Evolutionary conservation across 2,888 invertebrate species (phyloP).

Genomic region (Andrena minutula): DNA sequence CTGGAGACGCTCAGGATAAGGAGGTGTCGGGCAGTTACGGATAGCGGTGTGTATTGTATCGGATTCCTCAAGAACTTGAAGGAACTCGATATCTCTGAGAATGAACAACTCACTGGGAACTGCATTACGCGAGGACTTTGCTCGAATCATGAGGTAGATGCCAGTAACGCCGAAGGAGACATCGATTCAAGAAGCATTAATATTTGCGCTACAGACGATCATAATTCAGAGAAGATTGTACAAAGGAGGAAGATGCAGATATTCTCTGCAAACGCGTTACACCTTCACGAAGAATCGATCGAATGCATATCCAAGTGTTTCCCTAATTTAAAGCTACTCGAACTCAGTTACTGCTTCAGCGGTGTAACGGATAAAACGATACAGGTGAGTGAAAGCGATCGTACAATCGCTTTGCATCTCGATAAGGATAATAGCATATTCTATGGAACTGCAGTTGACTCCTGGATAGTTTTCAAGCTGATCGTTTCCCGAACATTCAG

Average conservation of each 20-base stretch:
- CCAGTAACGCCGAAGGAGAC: not conserved
- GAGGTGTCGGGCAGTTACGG: conserved; percentile 89
- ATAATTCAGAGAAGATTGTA: conserved; percentile 1
- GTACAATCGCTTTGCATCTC: not conserved
- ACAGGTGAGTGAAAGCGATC: conserved; percentile 61
- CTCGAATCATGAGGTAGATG: not conserved
- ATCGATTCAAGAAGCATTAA: conserved; percentile 53
- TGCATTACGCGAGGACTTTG: conserved; percentile 87
- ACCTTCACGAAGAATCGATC: conserved; percentile 88
- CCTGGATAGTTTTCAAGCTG: conserved; percentile 19
- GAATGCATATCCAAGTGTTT: conserved; percentile 87
- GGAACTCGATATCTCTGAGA: conserved; percentile 89
- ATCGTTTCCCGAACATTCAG: conserved; percentile 25
- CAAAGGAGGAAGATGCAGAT: conserved; percentile 86
- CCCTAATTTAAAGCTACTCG: conserved; percentile 87
- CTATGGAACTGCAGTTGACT: not conserved
- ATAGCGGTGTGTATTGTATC: conserved; percentile 87
- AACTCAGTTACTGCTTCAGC: conserved; percentile 90
- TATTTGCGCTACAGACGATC: conserved; percentile 24
- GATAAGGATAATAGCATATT: too few species aligned
- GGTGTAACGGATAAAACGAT: conserved; percentile 90
- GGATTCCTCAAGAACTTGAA: conserved; percentile 86
- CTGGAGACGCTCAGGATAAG: conserved; percentile 88
- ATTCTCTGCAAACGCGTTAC: conserved; percentile 87
- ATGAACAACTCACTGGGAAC: conserved; percentile 88